Evolutionary conservation across 2,888 invertebrate species (phyloP), one percentile per base, ranked within the genome.

Genomic region (Erebia aethiops): DNA sequence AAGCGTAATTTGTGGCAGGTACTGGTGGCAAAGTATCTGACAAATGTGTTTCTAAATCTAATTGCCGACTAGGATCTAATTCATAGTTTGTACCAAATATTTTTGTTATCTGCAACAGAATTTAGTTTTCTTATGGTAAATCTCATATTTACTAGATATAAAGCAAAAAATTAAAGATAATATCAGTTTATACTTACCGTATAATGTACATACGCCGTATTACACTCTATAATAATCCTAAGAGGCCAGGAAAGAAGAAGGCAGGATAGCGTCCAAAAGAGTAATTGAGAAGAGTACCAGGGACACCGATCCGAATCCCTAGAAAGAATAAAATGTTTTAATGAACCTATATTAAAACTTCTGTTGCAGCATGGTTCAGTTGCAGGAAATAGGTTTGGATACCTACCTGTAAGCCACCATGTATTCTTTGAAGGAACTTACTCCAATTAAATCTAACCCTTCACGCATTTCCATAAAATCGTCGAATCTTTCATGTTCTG

Each of bases 381-480:
- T 35, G 35, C 35, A 35, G 35, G 26, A 54, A 14, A 26, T 2
- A 41, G 3, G n/a, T 60, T 60, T 60, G 16, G 35, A 35, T 16
- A 16, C 26, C 76, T 82, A 93, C 94, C 94, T 92, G 82, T 94
- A 94, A 64, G 94, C 94, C 16, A 94, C 93, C 90, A 94, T 93
- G 76, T 94, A 93, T 82, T 94, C 94, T 76, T 94, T 94, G 79
- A 94, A 94, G 7, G 92, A 92, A 75, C 91, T 91, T 74, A 95
- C 94, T 79, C 95, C 95, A 14, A 95, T 94, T 21, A 97, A 92
- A 82, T 97, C 97, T 75, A 97, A 91, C 0, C 97, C 97, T 83
- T 97, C 97, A 1, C 96, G 91, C 94, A 97, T 97, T 88, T 97
- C 97, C 96, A 97, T 96, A 85, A 97, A 97, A 86, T 97, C 97